Conservation (phyloP, 2,113 vertebrate species). For the Chamaea fasciata region DNA sequence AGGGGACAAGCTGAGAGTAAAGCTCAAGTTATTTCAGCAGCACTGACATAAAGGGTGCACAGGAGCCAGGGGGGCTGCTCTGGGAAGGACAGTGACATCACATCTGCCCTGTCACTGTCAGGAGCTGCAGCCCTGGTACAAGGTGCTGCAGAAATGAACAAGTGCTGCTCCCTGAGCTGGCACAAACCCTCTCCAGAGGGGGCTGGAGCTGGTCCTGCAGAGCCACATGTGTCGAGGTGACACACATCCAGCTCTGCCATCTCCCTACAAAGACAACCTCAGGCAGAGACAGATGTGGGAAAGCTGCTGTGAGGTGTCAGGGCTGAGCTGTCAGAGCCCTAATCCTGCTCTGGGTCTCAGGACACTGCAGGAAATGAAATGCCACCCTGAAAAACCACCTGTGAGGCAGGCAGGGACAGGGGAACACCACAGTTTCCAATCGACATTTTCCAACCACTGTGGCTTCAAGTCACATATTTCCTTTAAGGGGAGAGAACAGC, state of each 20-base stretch:
- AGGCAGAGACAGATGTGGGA: not conserved
- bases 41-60: not conserved
- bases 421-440: rapidly evolving
- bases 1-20: not conserved
- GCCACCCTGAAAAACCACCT: not conserved
- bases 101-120: not conserved
- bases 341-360: not conserved
- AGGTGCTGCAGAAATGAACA: not conserved
- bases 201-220: not conserved
- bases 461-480: not conserved
- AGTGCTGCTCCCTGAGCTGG: not conserved
- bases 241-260: not conserved
- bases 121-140: not conserved
- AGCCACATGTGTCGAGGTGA: rapidly evolving
- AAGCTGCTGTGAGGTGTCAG: not conserved
- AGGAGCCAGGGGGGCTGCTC: not conserved
- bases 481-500: not conserved
- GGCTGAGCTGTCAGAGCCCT: not conserved
- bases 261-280: not conserved
- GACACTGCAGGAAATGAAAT: not conserved
- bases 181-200: not conserved
- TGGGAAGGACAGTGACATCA: not conserved
- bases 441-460: not conserved
- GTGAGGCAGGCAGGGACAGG: not conserved
- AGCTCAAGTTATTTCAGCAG: not conserved